phyloP scores from a whole-genome alignment of 2,797 vertebrate genomes.

The Sebastes jordani region DNA sequence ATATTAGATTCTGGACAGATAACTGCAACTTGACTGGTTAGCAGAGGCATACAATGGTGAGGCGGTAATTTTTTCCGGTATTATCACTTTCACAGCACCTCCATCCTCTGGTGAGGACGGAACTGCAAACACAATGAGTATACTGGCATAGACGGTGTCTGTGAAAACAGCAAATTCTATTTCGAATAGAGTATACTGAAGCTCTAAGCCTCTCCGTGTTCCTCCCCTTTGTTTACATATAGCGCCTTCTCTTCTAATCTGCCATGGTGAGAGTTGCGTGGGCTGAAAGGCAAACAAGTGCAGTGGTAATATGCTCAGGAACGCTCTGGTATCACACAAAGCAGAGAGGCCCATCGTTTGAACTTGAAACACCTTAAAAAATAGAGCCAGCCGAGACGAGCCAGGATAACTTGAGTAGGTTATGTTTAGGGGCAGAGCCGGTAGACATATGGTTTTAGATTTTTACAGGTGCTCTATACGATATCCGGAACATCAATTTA shows the following conservation, averaged over 20 bases:
- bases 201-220: conserved; percentile 32
- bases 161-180: conserved; percentile 21
- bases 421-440: neutral
- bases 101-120: neutral
- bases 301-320: conserved; percentile 25
- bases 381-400: neutral
- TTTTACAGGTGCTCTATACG: neutral
- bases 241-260: conserved; percentile 47
- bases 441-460: neutral
- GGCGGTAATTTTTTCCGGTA: neutral
- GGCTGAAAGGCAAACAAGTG: conserved; percentile 37
- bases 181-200: neutral
- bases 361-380: conserved; percentile 5
- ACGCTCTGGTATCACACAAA: conserved; percentile 36
- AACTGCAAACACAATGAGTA: neutral
- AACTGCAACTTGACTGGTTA: neutral
- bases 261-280: conserved; percentile 35
- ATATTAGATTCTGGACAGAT: neutral
- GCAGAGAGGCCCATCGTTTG: conserved; percentile 16
- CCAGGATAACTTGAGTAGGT: neutral
- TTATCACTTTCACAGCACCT: neutral
- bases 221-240: conserved; percentile 40
- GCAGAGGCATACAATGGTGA: neutral
- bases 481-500: neutral
- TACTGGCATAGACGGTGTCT: conserved; percentile 2